Evolutionary conservation across 2,888 invertebrate genomes (phyloP), one percentile per base, ranked within the genome.

Genomic region (Gordius sp.): DNA sequence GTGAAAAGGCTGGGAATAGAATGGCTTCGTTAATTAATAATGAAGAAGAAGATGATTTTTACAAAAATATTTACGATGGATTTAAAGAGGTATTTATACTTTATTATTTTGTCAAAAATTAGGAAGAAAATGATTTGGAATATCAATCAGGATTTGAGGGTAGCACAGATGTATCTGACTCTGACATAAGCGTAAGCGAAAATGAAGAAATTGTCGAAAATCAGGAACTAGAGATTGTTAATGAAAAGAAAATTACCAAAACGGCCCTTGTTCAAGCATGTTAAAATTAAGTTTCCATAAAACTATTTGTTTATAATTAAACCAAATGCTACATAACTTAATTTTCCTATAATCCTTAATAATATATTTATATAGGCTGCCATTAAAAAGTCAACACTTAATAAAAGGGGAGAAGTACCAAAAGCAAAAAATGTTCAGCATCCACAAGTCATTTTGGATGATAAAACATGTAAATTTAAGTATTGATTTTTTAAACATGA

Each of bases 1-100:
- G 55, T 8, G 13, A 54, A 54, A 54, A 54, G 4, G 55, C 55
- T 54, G 55, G 55, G 20, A 54, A 28, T 54, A 54, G 28, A 54
- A 54, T 54, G 55, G 55, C 55, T 8, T 2, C 2, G 16, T 28
- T 54, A 20, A 8, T 54, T 4, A 27, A 54, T 2, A 54, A 54
- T 8, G 55, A 54, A 23, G 55, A 54, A 4, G 55, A 27, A 27
- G 55, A 54, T 54, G 55, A 54, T 23, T 54, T 54, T 54, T 54
- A 54, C 27, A 54, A 27, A 20, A 54, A 28, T 28, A 23, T 28
- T 16, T 54, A 54, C 20, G 55, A 27, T 2, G 55, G 55, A 4
- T 54, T 54, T 54, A 28, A 27, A 54, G 55, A 54, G 4, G 47
- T 47, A 4, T 47, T 13, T 33, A 33, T 33, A 33, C 4, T 47